phyloP scores from a whole-genome alignment of 2,797 vertebrate genomes.

The Melanotaenia maccullochi region DNA sequence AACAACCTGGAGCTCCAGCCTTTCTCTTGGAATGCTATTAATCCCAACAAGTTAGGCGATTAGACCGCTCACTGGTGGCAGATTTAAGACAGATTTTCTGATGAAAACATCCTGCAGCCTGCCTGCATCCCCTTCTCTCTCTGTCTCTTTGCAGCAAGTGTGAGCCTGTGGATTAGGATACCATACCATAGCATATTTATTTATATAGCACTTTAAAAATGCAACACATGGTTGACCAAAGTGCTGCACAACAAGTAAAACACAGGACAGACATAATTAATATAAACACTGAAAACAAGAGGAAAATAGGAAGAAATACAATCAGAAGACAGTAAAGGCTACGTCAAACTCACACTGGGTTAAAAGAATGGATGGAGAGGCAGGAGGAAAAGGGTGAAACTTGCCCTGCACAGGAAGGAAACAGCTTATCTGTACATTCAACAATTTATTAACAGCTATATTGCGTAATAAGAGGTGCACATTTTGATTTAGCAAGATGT shows the following conservation, averaged over 20 bases:
- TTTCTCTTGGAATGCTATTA: conserved; percentile 74
- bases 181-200: too few species aligned
- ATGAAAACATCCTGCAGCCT: conserved; percentile 67
- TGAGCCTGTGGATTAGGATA: conserved; percentile 27
- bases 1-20: conserved; percentile 74
- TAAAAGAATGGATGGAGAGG: conserved; percentile 7
- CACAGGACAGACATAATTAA: too few species aligned
- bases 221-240: too few species aligned
- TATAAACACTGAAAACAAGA: too few species aligned
- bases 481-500: neutral
- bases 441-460: neutral
- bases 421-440: neutral
- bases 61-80: conserved; percentile 66
- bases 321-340: too few species aligned
- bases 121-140: conserved; percentile 37
- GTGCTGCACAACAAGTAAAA: too few species aligned
- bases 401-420: conserved; percentile 1
- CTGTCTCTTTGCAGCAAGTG: conserved; percentile 22
- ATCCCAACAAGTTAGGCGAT: conserved; percentile 83
- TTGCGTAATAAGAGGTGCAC: conserved; percentile 5
- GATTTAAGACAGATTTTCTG: conserved; percentile 71
- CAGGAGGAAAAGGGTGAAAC: neutral
- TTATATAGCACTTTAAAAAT: too few species aligned
- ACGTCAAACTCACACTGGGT: too few species aligned
- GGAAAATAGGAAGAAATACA: too few species aligned